Percentiles rank a stretch among this genome's conserved stretches.
phyloP scores from a whole-genome alignment of 2,888 invertebrate species.

The Cheiracanthium punctorium region DNA sequence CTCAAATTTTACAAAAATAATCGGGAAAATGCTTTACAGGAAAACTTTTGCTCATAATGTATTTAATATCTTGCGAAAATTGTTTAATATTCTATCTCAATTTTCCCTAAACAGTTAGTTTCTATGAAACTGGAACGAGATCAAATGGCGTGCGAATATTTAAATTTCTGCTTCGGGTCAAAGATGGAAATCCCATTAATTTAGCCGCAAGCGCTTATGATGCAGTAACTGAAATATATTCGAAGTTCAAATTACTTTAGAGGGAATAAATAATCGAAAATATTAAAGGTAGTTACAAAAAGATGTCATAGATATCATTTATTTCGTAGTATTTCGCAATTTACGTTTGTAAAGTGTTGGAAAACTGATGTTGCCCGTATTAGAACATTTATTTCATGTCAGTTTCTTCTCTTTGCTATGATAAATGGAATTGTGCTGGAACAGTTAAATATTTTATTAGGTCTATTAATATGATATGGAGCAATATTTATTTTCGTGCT shows the following conservation, averaged over 20 bases:
- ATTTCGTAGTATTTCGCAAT: too few species aligned
- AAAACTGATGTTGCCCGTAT: too few species aligned
- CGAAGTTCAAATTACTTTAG: not conserved
- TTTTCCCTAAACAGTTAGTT: not conserved
- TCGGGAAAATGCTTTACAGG: not conserved
- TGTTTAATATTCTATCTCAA: slow-evolving; percentile 10
- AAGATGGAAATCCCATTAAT: not conserved
- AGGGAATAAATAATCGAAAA: not conserved
- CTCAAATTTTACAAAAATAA: not conserved
- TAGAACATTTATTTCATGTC: too few species aligned
- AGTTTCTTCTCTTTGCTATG: too few species aligned
- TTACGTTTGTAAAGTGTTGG: too few species aligned
- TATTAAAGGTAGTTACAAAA: not conserved
- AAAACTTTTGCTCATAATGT: not conserved
- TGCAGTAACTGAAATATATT: not conserved
- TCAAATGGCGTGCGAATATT: not conserved
- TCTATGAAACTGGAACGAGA: not conserved
- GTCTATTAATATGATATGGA: too few species aligned
- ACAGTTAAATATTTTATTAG: too few species aligned
- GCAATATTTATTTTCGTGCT: too few species aligned
- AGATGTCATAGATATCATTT: not conserved
- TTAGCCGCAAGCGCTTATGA: not conserved
- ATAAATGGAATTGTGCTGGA: too few species aligned
- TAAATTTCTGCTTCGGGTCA: not conserved
- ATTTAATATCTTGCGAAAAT: not conserved